A percentile compares a stretch with the other conserved stretches of the same genome.
Conservation (phyloP, 2,797 vertebrate species). For the Sebastes elongatus region DNA sequence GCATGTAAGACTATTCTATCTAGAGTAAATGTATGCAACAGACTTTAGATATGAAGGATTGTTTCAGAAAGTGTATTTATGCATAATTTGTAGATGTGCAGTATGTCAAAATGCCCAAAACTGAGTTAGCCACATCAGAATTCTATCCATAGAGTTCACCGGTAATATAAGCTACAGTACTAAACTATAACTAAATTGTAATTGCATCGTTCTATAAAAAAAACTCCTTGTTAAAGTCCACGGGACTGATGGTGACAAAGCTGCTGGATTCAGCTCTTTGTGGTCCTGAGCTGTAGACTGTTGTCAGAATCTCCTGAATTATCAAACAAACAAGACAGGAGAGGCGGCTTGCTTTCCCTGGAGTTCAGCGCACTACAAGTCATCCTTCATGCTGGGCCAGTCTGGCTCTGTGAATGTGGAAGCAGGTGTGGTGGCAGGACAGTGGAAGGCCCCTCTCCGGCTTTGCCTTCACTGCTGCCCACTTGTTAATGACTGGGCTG, state of each 20-base stretch:
- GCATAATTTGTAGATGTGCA: neutral
- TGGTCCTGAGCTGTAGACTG: constrained; percentile 55
- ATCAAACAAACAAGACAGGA: constrained; percentile 80
- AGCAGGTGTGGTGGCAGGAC: constrained; percentile 80
- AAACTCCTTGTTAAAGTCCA: neutral
- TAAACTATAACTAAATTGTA: neutral
- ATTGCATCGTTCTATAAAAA: neutral
- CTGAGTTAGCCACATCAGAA: neutral
- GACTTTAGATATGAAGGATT: neutral
- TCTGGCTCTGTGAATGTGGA: constrained; percentile 64
- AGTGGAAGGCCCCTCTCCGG: constrained; percentile 71
- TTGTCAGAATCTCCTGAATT: constrained; percentile 79
- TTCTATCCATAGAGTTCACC: neutral
- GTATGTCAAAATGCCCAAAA: neutral
- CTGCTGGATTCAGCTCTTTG: constrained; percentile 42
- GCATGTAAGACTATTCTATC: neutral
- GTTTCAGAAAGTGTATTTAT: neutral
- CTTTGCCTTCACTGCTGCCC: constrained; percentile 73
- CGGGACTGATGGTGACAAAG: constrained; percentile 45
- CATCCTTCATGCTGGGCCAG: constrained; percentile 79
- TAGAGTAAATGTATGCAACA: neutral
- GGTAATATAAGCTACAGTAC: neutral
- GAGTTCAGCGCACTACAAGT: constrained; percentile 72
- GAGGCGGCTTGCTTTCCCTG: constrained; percentile 67
- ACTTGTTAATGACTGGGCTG: constrained; percentile 81